These are phyloP conservation scores for Himalopsyche tibetana DNA, from an alignment of 2,888 invertebrate species.

Conservation along the genomic window DNA sequence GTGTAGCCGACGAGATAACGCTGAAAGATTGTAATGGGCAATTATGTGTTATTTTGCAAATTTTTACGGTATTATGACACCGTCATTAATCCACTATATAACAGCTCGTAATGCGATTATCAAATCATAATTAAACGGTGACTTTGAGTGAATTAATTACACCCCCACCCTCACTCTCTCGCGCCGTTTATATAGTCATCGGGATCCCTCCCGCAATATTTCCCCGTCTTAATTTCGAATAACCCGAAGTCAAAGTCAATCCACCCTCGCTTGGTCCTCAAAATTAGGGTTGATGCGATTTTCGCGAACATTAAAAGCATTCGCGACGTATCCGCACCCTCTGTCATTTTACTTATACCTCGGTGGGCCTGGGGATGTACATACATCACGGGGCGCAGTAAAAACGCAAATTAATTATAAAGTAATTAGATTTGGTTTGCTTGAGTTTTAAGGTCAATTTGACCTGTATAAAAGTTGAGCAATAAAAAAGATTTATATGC, in stretches of 20 bases:
- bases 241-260: conserved; percentile 64
- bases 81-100: conserved; percentile 56
- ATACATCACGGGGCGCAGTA: conserved; percentile 38
- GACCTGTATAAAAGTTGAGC: not conserved
- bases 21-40: too few relatives aligned
- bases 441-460: not conserved
- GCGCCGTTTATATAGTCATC: conserved; percentile 48
- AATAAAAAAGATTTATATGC: not conserved
- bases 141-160: conserved; percentile 65
- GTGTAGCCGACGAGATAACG: too few relatives aligned
- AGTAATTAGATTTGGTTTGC: conserved; percentile 12
- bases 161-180: conserved; percentile 53
- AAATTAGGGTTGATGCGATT: conserved; percentile 66
- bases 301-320: conserved; percentile 65
- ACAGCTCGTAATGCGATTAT: conserved; percentile 65
- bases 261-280: conserved; percentile 57
- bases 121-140: conserved; percentile 66
- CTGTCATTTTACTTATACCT: conserved; percentile 34
- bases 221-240: conserved; percentile 64
- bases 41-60: too few relatives aligned
- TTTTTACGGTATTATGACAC: conserved; percentile 24
- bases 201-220: conserved; percentile 55
- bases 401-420: not conserved
- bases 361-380: conserved; percentile 31
- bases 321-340: conserved; percentile 50